A percentile compares a stretch with the other conserved stretches of the same genome.
These are phyloP conservation scores for Drosophila borborema DNA, from an alignment of 2,888 invertebrate genomes.

Conservation along the genomic window DNA sequence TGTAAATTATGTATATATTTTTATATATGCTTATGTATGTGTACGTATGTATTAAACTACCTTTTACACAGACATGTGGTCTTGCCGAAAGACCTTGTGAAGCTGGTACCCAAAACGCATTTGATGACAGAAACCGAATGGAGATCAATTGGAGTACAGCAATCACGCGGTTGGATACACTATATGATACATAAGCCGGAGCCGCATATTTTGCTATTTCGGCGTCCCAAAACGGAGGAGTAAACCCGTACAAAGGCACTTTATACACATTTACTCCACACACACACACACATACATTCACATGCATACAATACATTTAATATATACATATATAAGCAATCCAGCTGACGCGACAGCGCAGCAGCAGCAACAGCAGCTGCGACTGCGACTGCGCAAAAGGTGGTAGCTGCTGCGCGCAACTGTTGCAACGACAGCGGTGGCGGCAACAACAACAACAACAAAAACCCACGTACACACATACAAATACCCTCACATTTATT, in stretches of 20 bases:
- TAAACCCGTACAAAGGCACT: slow-evolving; percentile 34
- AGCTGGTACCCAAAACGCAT: slow-evolving; percentile 95
- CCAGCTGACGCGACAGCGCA: slow-evolving; percentile 61
- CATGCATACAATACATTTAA: slow-evolving; percentile 21
- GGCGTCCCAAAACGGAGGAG: slow-evolving; percentile 88
- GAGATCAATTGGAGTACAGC: slow-evolving; percentile 97
- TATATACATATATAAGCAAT: slow-evolving; percentile 14
- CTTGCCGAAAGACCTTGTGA: slow-evolving; percentile 95
- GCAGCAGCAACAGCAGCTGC: slow-evolving; percentile 43
- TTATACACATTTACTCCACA: slow-evolving; percentile 18
- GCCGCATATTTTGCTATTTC: slow-evolving; percentile 95
- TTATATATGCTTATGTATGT: slow-evolving; percentile 6
- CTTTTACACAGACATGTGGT: slow-evolving; percentile 94
- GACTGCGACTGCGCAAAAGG: slow-evolving; percentile 33
- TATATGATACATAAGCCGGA: slow-evolving; percentile 98
- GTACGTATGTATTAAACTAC: slow-evolving; percentile 3
- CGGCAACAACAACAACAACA: slow-evolving; percentile 12
- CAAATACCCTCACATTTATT: slow-evolving; percentile 4
- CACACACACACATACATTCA: slow-evolving; percentile 19
- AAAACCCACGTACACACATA: slow-evolving; percentile 12
- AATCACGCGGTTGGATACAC: slow-evolving; percentile 98
- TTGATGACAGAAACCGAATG: slow-evolving; percentile 97
- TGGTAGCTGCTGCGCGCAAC: slow-evolving; percentile 60
- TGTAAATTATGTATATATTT: slow-evolving; percentile 9
- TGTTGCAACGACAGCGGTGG: slow-evolving; percentile 51